Evolutionary conservation across 2,888 invertebrate genomes (phyloP), one percentile per base, ranked within the genome.

Genomic region (Prosopocoilus inquinatus): DNA sequence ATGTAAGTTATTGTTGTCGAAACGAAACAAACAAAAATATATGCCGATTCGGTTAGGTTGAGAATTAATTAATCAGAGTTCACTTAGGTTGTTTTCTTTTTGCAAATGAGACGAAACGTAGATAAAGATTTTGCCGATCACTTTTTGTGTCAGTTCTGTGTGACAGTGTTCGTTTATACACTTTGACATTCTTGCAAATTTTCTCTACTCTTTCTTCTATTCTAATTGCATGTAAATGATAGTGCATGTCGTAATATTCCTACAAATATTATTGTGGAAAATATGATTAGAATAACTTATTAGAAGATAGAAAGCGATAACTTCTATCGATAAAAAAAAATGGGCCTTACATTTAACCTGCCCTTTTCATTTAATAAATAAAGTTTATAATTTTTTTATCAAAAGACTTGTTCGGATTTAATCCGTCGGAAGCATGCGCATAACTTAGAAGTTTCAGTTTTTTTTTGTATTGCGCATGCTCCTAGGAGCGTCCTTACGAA

Each of bases 141-240:
- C 68, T 67, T 67, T 67, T 67, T 67, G 68, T 70, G 69, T 63
- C 66, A 66, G 66, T 69, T 64, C 20, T 69, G 66, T 70, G 67
- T 68, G 64, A 67, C 64, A 67, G 61, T 70, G 65, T 67, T 64
- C 63, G 66, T 68, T 66, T 61, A 66, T 67, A 65, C 66, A 67
- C 67, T 64, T 62, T 49, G 61, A 60, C 20, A 28, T 65, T 68
- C 63, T 65, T 71, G 71, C 72, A 72, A 71, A 61, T 57, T 64
- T 64, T 67, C 65, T 67, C 64, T 68, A 67, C 61, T 65, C 65
- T 70, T 66, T 71, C 67, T 64, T 70, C 68, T 71, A 67, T 68
- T 70, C 67, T 69, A 60, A 65, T 55, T 72, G 70, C 71, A 71
- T 73, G 70, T 52, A 60, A 56, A 28, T 32, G 63, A 68, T 58